Percentiles rank a stretch among this genome's conserved stretches.
Evolutionary conservation across 1,140 invertebrate genomes (phyloP).

Genomic region (Bombus fervidus): DNA sequence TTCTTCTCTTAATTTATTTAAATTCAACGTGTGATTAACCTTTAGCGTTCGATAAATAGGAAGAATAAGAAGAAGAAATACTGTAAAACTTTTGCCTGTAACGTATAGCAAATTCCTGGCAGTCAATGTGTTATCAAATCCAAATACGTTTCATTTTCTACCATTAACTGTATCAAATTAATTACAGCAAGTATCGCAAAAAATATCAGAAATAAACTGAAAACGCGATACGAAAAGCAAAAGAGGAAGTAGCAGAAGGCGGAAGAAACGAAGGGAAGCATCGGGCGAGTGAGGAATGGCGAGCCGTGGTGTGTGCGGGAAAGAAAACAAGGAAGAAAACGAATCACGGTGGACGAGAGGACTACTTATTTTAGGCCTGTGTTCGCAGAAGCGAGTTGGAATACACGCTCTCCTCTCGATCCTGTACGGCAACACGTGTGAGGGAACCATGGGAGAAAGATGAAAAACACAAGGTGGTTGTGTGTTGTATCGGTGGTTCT

Average conservation of each 20-base stretch:
- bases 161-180: no score
- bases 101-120: no score
- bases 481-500: slow-evolving; percentile 65
- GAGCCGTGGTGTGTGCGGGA: background rate
- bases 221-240: background rate
- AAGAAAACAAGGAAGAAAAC: slow-evolving; percentile 57
- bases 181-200: background rate
- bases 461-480: slow-evolving; percentile 75
- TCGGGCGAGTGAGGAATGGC: background rate
- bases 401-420: background rate
- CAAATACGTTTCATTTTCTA: no score
- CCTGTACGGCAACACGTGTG: slow-evolving; percentile 52
- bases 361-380: slow-evolving; percentile 46
- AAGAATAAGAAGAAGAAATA: background rate
- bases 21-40: background rate
- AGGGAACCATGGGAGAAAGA: slow-evolving; percentile 15
- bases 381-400: slow-evolving; percentile 43
- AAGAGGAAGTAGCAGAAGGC: background rate
- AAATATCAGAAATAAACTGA: background rate
- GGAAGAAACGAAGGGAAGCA: background rate
- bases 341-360: slow-evolving; percentile 41
- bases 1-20: background rate
- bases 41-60: background rate
- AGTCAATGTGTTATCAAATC: no score
- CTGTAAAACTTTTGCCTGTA: no score